Evolutionary conservation across 2,888 invertebrate genomes (phyloP).

Genomic region (Gasteruption jaculator): DNA sequence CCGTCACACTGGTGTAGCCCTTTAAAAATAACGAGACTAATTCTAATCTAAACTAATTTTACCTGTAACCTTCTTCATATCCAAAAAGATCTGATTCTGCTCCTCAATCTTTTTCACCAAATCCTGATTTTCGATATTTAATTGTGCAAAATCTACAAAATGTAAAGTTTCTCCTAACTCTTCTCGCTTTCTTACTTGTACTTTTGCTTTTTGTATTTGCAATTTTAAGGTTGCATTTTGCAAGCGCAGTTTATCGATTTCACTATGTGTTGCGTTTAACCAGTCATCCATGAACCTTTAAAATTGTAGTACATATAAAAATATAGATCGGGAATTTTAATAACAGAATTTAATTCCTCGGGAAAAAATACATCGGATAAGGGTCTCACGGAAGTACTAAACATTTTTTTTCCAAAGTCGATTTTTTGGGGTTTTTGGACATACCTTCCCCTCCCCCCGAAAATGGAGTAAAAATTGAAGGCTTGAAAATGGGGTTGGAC

Average conservation of each 20-base stretch:
- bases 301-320: constrained; percentile 31
- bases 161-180: constrained; percentile 59
- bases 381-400: no score
- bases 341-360: no score
- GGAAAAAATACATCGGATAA: no score
- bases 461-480: no score
- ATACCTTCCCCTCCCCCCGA: no score
- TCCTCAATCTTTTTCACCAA: constrained; percentile 55
- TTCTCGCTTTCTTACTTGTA: constrained; percentile 56
- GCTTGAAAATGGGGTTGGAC: no score
- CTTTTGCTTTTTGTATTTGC: constrained; percentile 55
- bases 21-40: no score
- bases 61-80: constrained; percentile 60
- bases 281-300: constrained; percentile 61
- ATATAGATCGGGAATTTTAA: no score
- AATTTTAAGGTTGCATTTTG: constrained; percentile 57
- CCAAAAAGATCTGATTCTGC: constrained; percentile 55
- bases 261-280: constrained; percentile 56
- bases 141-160: constrained; percentile 62
- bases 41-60: constrained; percentile 22
- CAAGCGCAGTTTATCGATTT: constrained; percentile 59
- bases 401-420: neutral
- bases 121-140: constrained; percentile 60
- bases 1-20: no score
- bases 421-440: no score